A percentile compares a stretch with the other conserved stretches of the same genome.
These are phyloP conservation scores for Hesperia comma DNA, from an alignment of 2,888 invertebrate genomes.

Conservation along the genomic window DNA sequence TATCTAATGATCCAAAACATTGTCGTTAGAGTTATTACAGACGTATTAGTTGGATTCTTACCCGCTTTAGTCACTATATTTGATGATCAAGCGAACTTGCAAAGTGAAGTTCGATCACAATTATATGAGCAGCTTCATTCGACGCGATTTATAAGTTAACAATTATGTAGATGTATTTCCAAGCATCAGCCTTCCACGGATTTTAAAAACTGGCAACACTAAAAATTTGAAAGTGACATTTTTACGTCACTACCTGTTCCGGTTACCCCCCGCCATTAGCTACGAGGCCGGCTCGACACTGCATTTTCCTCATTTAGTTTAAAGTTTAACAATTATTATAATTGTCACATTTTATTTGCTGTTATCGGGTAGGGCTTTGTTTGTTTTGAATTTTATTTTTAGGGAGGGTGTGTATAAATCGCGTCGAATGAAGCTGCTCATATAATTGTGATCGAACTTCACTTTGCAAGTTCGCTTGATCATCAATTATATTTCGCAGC, in stretches of 20 bases:
- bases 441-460: conserved; percentile 6
- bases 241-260: background rate
- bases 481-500: too few species aligned
- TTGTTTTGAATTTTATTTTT: too few species aligned
- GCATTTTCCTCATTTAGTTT: background rate
- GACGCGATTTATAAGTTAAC: background rate
- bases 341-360: too few species aligned
- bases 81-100: background rate
- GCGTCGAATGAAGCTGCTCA: conserved; percentile 8
- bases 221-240: too few species aligned
- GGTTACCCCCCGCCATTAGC: background rate
- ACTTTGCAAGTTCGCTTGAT: background rate
- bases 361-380: too few species aligned
- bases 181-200: conserved; percentile 3
- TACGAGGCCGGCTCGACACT: background rate
- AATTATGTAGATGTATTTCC: conserved; percentile 5
- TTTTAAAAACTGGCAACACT: background rate
- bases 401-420: background rate
- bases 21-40: too few species aligned
- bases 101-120: conserved; percentile 6
- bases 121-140: conserved; percentile 7
- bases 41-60: too few species aligned
- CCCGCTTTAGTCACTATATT: too few species aligned
- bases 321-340: too few species aligned
- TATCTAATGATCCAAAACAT: too few species aligned